Percentiles rank a stretch among this genome's conserved stretches.
Evolutionary conservation across 2,888 invertebrate species (phyloP).

Genomic region (Latrodectus elegans): DNA sequence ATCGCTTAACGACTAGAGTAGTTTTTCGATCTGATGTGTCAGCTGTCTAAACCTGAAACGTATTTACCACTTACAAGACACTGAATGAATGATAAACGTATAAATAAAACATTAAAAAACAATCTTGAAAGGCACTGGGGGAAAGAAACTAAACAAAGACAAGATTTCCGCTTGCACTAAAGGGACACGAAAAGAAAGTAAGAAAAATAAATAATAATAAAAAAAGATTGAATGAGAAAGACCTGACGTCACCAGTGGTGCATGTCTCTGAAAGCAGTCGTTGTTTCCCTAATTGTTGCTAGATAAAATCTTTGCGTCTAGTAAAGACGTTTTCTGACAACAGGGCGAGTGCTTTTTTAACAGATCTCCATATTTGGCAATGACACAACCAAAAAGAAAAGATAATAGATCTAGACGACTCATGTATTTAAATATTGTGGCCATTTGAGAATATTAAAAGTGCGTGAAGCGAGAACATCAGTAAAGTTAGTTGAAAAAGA

Average conservation of each 20-base stretch:
- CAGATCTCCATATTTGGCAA: slow-evolving; percentile 24
- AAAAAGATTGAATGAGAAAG: not conserved
- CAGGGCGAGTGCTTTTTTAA: slow-evolving; percentile 27
- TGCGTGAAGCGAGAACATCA: too few species aligned
- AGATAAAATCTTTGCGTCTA: slow-evolving; percentile 44
- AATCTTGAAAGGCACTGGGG: not conserved
- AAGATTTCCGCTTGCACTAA: not conserved
- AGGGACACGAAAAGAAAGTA: not conserved
- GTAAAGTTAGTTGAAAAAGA: too few species aligned
- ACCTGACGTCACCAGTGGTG: slow-evolving; percentile 42
- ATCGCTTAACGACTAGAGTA: slow-evolving; percentile 47
- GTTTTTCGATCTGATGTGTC: slow-evolving; percentile 35
- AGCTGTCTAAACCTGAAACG: slow-evolving; percentile 43
- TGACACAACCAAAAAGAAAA: slow-evolving; percentile 19
- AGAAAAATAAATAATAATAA: not conserved
- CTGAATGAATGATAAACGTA: not conserved
- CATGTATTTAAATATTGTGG: slow-evolving; percentile 7
- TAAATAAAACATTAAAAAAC: not conserved
- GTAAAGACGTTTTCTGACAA: slow-evolving; percentile 28
- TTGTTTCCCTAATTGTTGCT: slow-evolving; percentile 44
- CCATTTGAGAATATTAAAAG: too few species aligned
- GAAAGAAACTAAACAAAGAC: slow-evolving; percentile 35
- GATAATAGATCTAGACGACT: slow-evolving; percentile 34
- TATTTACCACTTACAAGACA: slow-evolving; percentile 43
- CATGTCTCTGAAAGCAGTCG: slow-evolving; percentile 45